Percentiles rank a stretch among this genome's conserved stretches.
Conservation (phyloP, 2,113 vertebrate genomes). For the Anguilla japonica region DNA sequence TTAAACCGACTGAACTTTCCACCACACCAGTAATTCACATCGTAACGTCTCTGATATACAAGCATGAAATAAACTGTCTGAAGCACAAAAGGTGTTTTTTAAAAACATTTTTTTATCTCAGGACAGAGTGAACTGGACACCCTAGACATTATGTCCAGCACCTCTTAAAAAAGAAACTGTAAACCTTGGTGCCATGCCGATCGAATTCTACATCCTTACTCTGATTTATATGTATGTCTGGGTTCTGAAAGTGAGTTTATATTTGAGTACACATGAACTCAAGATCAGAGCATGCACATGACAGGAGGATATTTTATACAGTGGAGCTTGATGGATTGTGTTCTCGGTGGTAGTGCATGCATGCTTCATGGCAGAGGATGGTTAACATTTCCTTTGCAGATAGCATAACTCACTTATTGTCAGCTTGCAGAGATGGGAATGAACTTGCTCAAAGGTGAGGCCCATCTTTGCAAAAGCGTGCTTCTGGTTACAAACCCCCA, state of each 20-base stretch:
- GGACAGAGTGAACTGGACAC: no score
- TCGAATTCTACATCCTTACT: not conserved
- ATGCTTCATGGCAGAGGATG: not conserved
- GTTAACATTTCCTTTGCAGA: not conserved
- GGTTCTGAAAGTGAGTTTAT: not conserved
- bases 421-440: not conserved
- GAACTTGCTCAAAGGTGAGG: not conserved
- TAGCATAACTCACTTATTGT: not conserved
- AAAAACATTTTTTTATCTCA: no score
- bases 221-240: not conserved
- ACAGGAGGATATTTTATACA: not conserved
- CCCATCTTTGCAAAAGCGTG: no score
- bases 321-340: not conserved
- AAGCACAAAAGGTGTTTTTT: no score
- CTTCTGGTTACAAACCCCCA: no score
- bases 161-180: no score
- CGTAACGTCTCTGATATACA: no score
- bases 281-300: not conserved
- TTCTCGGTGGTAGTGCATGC: not conserved
- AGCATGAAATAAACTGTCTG: no score
- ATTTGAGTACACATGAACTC: not conserved
- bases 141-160: no score
- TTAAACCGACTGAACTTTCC: no score
- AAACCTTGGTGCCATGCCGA: not conserved
- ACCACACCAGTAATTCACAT: no score